phyloP scores from a whole-genome alignment of 2,113 vertebrate genomes.

The Neopipo cinnamomea region DNA sequence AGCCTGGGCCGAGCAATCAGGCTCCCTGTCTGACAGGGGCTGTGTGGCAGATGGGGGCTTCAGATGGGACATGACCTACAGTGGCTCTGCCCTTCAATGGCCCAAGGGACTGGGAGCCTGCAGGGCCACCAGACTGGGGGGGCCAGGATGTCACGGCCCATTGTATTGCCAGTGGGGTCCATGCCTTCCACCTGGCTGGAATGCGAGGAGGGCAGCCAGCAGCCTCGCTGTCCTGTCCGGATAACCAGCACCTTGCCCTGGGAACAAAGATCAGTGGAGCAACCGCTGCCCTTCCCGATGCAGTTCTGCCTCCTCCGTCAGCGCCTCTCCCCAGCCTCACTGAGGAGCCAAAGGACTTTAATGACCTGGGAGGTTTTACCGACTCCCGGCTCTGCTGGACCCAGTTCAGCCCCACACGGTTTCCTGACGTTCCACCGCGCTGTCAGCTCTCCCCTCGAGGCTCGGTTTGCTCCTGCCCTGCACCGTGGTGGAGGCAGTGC shows the following conservation, averaged over 20 bases:
- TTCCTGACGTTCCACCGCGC: not conserved
- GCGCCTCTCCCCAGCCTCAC: not conserved
- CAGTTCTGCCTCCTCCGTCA: not conserved
- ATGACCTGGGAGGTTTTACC: not conserved
- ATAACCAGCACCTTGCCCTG: not conserved
- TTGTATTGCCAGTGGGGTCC: too few species aligned
- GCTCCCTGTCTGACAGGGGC: not conserved
- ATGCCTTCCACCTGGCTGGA: not conserved
- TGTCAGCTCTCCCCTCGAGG: constrained; percentile 13
- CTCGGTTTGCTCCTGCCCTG: not conserved
- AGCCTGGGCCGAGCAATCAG: not conserved
- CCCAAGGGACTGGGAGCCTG: not conserved
- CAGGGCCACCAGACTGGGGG: not conserved
- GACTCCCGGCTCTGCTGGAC: not conserved
- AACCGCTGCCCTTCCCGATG: not conserved
- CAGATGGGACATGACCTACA: not conserved
- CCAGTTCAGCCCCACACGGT: not conserved
- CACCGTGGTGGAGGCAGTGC: not conserved
- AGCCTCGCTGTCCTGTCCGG: not conserved
- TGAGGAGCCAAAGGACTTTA: not conserved
- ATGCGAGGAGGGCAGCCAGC: not conserved
- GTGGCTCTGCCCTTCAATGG: not conserved
- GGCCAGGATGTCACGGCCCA: accelerated
- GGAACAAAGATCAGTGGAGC: not conserved
- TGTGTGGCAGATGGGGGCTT: not conserved